These are phyloP conservation scores for Eupithecia pulchellata DNA, from an alignment of 2,888 invertebrate genomes.

Conservation along the genomic window DNA sequence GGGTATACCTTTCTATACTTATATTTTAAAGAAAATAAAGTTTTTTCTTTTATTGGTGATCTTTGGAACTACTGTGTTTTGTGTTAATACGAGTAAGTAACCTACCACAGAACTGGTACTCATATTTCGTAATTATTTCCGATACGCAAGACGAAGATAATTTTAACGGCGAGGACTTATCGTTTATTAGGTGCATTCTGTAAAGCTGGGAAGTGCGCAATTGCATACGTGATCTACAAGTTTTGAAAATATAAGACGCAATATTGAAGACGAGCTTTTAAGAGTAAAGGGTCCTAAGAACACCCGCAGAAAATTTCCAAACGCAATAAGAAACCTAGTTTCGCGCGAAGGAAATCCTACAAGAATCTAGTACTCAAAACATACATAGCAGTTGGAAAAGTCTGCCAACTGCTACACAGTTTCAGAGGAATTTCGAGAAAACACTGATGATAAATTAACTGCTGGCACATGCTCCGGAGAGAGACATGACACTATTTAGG, in stretches of 20 bases:
- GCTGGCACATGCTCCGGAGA: slow-evolving; percentile 5
- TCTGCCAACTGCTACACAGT: background rate
- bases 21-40: background rate
- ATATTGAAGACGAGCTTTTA: background rate
- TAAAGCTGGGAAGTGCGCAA: background rate
- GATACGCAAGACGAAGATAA: background rate
- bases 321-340: background rate
- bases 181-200: background rate
- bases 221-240: background rate
- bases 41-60: background rate
- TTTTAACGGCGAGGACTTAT: background rate
- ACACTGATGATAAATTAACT: background rate
- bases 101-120: background rate
- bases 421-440: background rate
- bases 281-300: too few species aligned
- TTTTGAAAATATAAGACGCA: background rate
- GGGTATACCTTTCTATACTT: background rate
- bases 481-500: slow-evolving; percentile 23
- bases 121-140: background rate
- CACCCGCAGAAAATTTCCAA: background rate
- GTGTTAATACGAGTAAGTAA: background rate
- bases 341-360: background rate
- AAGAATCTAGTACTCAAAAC: background rate
- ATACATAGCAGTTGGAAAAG: background rate
- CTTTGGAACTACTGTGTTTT: background rate